phyloP scores from a whole-genome alignment of 2,113 vertebrate genomes.

The Neopipo cinnamomea region DNA sequence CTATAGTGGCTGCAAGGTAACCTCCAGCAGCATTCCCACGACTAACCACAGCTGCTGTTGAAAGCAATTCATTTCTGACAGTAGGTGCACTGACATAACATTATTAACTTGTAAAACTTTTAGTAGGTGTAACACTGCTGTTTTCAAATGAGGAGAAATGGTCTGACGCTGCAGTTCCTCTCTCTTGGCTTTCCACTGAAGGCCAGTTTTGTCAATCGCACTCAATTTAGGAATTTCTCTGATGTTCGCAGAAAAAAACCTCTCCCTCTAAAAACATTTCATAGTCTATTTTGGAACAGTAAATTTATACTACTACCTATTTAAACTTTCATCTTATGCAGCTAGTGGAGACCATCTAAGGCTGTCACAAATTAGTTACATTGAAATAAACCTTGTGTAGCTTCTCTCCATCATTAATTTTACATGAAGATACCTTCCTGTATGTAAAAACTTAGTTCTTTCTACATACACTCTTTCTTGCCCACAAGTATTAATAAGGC shows the following conservation, averaged over 20 bases:
- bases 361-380: neutral
- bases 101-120: neutral
- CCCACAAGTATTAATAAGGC: neutral
- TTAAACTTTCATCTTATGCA: neutral
- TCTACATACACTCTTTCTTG: neutral
- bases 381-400: neutral
- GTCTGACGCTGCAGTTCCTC: neutral
- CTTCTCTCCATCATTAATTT: neutral
- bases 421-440: neutral
- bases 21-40: neutral
- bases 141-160: neutral
- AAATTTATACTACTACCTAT: neutral
- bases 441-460: neutral
- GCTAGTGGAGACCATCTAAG: neutral
- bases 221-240: neutral
- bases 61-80: neutral
- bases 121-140: neutral
- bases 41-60: neutral
- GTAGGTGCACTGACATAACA: neutral
- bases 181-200: neutral
- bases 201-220: neutral
- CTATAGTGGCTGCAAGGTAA: neutral
- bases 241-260: neutral
- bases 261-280: neutral
- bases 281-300: neutral